Percentiles rank a stretch among this genome's conserved stretches.
These are phyloP conservation scores for Abrostola triplasia DNA, from an alignment of 2,888 invertebrate species.

Conservation along the genomic window DNA sequence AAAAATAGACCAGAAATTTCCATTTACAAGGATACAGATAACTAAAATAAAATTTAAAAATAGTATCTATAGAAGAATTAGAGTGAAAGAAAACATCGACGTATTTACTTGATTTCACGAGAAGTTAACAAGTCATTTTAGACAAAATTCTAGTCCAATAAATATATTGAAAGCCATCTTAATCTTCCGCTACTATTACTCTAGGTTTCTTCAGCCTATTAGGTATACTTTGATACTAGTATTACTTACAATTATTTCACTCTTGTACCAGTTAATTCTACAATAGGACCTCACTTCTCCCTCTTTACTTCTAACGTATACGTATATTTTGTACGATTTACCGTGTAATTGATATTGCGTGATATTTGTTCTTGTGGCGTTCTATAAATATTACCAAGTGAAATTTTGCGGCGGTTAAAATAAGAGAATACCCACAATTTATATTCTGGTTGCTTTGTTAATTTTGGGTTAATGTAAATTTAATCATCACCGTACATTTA, in stretches of 20 bases:
- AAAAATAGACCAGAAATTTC: too few species aligned
- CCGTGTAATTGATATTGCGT: constrained; percentile 74
- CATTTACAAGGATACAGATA: too few species aligned
- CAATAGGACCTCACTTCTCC: background rate
- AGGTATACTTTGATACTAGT: background rate
- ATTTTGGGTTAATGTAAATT: constrained; percentile 50
- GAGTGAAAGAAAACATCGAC: too few species aligned
- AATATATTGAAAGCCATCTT: too few species aligned
- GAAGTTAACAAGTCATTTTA: too few species aligned
- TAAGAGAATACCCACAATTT: constrained; percentile 46
- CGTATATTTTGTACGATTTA: constrained; percentile 32
- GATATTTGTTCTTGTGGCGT: constrained; percentile 55
- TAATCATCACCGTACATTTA: constrained; percentile 36
- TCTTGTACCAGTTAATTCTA: background rate
- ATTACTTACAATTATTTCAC: background rate
- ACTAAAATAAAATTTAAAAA: too few species aligned
- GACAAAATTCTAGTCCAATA: too few species aligned
- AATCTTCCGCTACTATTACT: background rate
- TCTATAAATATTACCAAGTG: constrained; percentile 34
- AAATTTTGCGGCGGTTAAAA: constrained; percentile 39
- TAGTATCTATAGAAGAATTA: too few species aligned
- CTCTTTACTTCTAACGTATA: constrained; percentile 10
- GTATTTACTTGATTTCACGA: too few species aligned
- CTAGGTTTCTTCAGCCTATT: background rate
- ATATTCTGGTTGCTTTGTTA: constrained; percentile 43